Evolutionary conservation across 2,113 vertebrate genomes (phyloP).

Genomic region (Prietella phreatophila): DNA sequence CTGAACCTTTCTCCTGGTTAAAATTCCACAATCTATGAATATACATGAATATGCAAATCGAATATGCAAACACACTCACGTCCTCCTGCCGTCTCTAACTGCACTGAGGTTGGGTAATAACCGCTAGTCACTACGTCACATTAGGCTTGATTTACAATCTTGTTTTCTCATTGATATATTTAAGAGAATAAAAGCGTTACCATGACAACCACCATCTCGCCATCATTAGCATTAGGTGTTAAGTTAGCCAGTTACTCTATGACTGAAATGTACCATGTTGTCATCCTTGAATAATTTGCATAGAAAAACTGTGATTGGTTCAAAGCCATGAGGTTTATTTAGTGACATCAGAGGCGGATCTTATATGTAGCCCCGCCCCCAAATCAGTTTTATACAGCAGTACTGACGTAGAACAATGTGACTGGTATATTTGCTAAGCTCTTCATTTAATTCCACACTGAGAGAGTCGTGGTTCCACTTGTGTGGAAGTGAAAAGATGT

Average conservation of each 20-base stretch:
- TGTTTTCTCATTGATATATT: background rate
- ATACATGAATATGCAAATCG: background rate
- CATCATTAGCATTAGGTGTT: background rate
- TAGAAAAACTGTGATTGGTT: background rate
- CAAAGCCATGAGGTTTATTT: background rate
- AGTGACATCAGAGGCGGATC: background rate
- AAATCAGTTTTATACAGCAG: background rate
- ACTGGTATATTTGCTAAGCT: background rate
- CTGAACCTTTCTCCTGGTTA: background rate
- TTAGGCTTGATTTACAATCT: background rate
- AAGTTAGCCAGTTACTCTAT: background rate
- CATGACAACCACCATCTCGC: background rate
- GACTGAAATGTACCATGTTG: background rate
- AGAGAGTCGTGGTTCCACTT: background rate
- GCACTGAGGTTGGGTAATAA: background rate
- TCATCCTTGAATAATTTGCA: background rate
- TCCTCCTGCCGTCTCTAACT: background rate
- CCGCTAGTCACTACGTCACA: background rate
- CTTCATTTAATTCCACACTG: background rate
- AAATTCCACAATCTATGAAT: background rate
- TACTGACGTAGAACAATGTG: background rate
- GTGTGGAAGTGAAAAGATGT: no score
- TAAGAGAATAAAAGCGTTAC: background rate
- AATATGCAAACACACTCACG: background rate
- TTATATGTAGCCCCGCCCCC: background rate